A percentile compares a stretch with the other conserved stretches of the same genome.
These are phyloP conservation scores for Hipparchia semele DNA, from an alignment of 2,888 invertebrate species.

Conservation along the genomic window DNA sequence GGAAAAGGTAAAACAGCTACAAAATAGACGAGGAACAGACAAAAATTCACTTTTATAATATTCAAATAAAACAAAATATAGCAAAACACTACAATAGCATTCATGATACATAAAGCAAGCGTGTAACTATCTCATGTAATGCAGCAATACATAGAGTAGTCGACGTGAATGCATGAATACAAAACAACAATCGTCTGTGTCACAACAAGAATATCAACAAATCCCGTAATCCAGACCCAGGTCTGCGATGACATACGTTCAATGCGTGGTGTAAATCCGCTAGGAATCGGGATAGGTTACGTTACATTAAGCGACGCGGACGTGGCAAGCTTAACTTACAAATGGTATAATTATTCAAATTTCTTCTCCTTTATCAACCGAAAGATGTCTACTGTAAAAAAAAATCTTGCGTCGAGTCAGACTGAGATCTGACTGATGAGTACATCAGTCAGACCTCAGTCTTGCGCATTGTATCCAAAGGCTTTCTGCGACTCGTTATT, in stretches of 20 bases:
- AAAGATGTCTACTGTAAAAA: no score
- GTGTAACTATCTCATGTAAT: not conserved
- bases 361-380: no score
- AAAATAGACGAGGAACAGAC: no score
- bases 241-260: slow-evolving; percentile 54
- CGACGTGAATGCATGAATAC: slow-evolving; percentile 32
- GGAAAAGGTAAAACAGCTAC: no score
- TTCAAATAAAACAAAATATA: not conserved
- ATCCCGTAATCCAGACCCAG: slow-evolving; percentile 37
- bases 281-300: slow-evolving; percentile 20
- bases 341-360: no score
- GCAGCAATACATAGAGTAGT: not conserved
- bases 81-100: not conserved
- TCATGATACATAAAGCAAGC: not conserved
- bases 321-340: not conserved
- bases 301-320: slow-evolving; percentile 19
- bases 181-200: slow-evolving; percentile 25
- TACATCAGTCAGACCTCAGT: no score
- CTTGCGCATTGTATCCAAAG: no score
- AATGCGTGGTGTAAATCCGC: slow-evolving; percentile 55
- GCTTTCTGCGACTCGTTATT: no score
- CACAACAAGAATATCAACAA: slow-evolving; percentile 37
- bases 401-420: no score
- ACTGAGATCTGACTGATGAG: no score
- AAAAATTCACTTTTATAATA: no score